Evolutionary conservation across 2,797 vertebrate genomes (phyloP).

Genomic region (Cynodonichthys magdalenae): DNA sequence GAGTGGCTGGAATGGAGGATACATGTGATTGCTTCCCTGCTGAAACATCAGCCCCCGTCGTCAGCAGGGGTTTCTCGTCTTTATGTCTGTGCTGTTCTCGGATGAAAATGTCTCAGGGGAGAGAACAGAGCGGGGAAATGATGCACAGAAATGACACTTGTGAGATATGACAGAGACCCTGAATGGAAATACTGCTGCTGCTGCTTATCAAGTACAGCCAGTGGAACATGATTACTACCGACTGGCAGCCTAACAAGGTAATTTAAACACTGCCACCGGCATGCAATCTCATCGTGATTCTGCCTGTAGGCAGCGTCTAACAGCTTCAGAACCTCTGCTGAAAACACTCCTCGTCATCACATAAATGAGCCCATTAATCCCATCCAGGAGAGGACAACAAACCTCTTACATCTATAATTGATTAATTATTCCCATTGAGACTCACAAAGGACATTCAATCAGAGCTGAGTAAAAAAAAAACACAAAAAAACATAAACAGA

Average conservation of each 20-base stretch:
- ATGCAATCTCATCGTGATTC: constrained; percentile 11
- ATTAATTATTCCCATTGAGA: constrained; percentile 58
- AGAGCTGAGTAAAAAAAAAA: constrained; percentile 12
- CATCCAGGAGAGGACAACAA: constrained; percentile 46
- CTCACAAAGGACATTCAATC: constrained; percentile 34
- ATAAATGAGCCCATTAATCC: constrained; percentile 63
- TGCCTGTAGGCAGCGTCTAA: constrained; percentile 10
- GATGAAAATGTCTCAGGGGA: constrained; percentile 23
- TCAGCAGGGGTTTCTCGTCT: constrained; percentile 31
- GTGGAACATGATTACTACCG: constrained; percentile 42
- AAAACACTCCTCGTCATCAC: constrained; percentile 32
- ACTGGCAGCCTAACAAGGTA: constrained; percentile 32
- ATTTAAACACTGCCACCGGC: constrained; percentile 23
- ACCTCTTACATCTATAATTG: constrained; percentile 56
- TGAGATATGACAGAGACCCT: constrained; percentile 30
- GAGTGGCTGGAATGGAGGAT: constrained; percentile 32
- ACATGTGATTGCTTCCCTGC: constrained; percentile 44
- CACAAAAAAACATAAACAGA: constrained; percentile 21
- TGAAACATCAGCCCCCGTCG: constrained; percentile 35
- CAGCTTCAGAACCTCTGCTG: constrained; percentile 18
- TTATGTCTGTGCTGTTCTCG: constrained; percentile 32
- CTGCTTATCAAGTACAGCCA: constrained; percentile 53
- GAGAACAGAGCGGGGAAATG: constrained; percentile 45
- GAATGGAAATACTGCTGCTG: constrained; percentile 33
- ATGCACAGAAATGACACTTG: constrained; percentile 52